These are phyloP conservation scores for Apistogramma diplotaenia DNA, from an alignment of 2,113 vertebrate species.

Conservation along the genomic window DNA sequence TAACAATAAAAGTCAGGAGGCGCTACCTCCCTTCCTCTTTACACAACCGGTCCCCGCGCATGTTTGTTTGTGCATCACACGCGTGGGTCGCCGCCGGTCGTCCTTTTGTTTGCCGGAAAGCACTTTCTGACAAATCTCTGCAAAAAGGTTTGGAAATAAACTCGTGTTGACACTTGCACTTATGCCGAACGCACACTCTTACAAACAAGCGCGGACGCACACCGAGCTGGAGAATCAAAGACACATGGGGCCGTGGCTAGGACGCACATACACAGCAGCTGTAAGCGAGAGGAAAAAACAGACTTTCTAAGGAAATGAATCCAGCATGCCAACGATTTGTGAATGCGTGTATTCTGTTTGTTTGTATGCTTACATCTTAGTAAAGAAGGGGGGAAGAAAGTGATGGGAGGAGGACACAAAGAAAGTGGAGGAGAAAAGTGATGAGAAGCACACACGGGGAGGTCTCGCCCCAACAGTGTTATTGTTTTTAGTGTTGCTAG, in stretches of 20 bases:
- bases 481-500: slow-evolving; percentile 3
- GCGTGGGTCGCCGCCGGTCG: not conserved
- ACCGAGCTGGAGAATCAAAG: slow-evolving; percentile 43
- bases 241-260: slow-evolving; percentile 23
- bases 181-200: not conserved
- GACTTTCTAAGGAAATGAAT: not conserved
- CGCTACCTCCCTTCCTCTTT: slow-evolving; percentile 56
- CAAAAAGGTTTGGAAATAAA: slow-evolving; percentile 6
- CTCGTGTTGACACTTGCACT: slow-evolving; percentile 2
- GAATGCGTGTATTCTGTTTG: not conserved
- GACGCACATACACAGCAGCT: slow-evolving; percentile 8
- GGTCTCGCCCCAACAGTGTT: not conserved
- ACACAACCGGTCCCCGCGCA: not conserved
- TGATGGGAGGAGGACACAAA: not conserved
- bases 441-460: slow-evolving; percentile 6
- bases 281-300: not conserved
- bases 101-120: slow-evolving; percentile 11
- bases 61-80: not conserved
- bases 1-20: slow-evolving; percentile 73
- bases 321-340: not conserved
- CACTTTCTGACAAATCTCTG: slow-evolving; percentile 25
- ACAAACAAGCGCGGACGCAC: slow-evolving; percentile 7
- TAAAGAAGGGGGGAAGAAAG: not conserved
- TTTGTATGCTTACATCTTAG: not conserved
- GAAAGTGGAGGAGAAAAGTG: not conserved